Conservation (phyloP, 2,113 vertebrate genomes). For the Coptodon bakossiorum region DNA sequence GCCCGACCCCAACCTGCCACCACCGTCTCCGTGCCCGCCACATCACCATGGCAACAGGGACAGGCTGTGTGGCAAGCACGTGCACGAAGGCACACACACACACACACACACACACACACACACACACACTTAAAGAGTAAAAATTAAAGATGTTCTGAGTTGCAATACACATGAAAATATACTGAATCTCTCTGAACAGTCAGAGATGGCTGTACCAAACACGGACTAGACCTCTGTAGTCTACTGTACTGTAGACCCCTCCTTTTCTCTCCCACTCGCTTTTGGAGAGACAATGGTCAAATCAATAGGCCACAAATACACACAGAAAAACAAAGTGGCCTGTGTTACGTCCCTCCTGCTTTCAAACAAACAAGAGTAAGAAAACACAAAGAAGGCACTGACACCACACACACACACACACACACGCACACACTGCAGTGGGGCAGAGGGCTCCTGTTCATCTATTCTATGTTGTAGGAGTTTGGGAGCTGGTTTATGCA, state of each 20-base stretch:
- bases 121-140: background rate
- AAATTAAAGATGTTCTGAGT: background rate
- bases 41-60: constrained; percentile 50
- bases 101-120: background rate
- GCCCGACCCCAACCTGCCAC: constrained; percentile 57
- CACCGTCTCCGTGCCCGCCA: constrained; percentile 41
- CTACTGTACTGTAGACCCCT: constrained; percentile 45
- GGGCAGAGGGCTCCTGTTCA: constrained; percentile 2
- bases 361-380: constrained; percentile 29
- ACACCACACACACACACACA: background rate
- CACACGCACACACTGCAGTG: background rate
- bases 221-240: constrained; percentile 33
- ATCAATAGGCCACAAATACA: constrained; percentile 53
- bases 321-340: constrained; percentile 59
- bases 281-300: constrained; percentile 58
- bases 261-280: constrained; percentile 19
- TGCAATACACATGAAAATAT: background rate
- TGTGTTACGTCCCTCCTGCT: constrained; percentile 48
- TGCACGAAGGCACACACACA: background rate
- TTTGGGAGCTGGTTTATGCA: background rate
- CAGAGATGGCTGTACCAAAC: constrained; percentile 49
- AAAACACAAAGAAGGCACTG: constrained; percentile 62
- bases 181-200: constrained; percentile 6
- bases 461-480: constrained; percentile 4
- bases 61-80: background rate